Evolutionary conservation across 2,888 invertebrate species (phyloP), one percentile per base, ranked within the genome.

Genomic region (Deilephila elpenor): DNA sequence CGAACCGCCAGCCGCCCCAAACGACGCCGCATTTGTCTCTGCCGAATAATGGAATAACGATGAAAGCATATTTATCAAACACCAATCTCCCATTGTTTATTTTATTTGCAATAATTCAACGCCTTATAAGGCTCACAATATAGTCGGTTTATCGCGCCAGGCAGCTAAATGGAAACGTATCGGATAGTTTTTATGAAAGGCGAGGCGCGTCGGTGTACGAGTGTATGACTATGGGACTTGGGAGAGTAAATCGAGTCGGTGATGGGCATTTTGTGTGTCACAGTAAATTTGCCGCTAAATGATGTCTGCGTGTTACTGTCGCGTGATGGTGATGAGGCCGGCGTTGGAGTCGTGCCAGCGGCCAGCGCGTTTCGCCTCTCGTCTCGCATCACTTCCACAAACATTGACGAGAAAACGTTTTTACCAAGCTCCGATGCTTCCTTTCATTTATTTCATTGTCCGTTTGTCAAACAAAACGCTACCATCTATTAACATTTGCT

Each of bases 1-100:
- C 84, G 84, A 83, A 78, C 85, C 85, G 86, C 64, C 32, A 73
- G 64, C 67, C 70, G 32, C 11, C 25, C 59, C 64, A 73, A 53
- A 64, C 20, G 64, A 86, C 86, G 86, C 86, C 83, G 87, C 89
- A 92, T 92, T 92, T 89, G 91, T 91, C 92, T 91, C 77, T 88
- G 83, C 83, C 84, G 82, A 88, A 89, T 93, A 92, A 92, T 89
- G 88, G 87, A 84, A 89, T 87, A 87, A 87, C 85, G 88, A 80
- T 88, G 89, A 92, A 91, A 88, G 89, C 85, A 88, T 89, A 90
- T 92, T 92, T 90, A 91, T 92, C 91, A 91, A 89, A 91, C 89
- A 87, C 81, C 84, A 79, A 82, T 83, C 81, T 84, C 76, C 80
- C 83, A 80, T 79, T 83, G 79, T 82, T 86, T 83, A 81, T 87